Evolutionary conservation across 2,113 vertebrate genomes (phyloP), one percentile per base, ranked within the genome.

Genomic region (Trinectes maculatus): DNA sequence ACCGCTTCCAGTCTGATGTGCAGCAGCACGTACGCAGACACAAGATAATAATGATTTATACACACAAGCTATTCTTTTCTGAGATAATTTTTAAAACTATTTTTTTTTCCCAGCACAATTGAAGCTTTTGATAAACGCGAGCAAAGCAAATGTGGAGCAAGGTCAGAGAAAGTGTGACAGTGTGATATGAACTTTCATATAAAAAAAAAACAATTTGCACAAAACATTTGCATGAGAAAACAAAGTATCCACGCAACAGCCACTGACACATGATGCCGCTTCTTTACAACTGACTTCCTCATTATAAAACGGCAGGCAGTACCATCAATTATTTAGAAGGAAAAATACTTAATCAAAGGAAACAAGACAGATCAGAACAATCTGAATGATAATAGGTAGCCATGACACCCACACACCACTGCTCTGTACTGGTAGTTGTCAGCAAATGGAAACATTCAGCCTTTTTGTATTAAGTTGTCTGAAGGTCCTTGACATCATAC

Each of bases 301-400:
- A 2, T 39, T 29, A 36, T 47, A 22, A n/a, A 56, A 46, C 4
- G 26, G 55, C 1, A 2, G 33, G 8, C 11, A 3, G 58, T 1
- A 2, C 42, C 49, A 65, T 57, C 9, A 22, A 57, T 65, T 46
- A 71, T 39, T 77, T 33, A 26, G 29, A 39, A 19, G n/a, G 12
- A 25, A 24, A 19, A 42, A 37, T 2, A 22, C 24, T 2, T 44
- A 6, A 57, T 31, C 7, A 4, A 16, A 48, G 9, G 12, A 47
- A 39, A 46, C 29, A 16, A 25, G 12, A n/a, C 19, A 15, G 4
- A 18, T 18, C 39, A 5, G 18, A 9, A 29, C 33, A 37, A 31
- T 21, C 13, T 22, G 42, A 57, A 8, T 11, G 3, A 11, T 2
- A 31, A 21, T n/a, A 24, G 24, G n/a, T 24, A 8, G 18, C 22